Conservation (phyloP, 2,113 vertebrate genomes). For the Gnathonemus longibarbis region DNA sequence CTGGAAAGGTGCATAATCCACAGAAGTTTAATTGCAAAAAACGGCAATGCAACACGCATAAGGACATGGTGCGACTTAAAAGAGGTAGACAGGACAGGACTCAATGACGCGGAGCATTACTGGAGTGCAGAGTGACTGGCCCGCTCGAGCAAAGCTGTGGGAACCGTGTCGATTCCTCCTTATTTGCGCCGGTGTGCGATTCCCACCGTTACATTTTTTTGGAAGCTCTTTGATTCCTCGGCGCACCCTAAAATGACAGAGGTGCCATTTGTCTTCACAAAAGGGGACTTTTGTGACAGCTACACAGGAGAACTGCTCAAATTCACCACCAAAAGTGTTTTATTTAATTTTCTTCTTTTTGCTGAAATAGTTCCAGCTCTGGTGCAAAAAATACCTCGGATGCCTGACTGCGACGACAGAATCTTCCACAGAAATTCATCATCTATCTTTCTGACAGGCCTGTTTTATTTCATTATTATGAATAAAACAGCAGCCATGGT, state of each 20-base stretch:
- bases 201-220: not conserved
- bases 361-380: not conserved
- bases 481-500: not conserved
- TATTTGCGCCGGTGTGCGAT: not conserved
- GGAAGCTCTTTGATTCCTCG: not conserved
- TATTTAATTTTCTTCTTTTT: not conserved
- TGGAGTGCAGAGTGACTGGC: not conserved
- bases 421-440: not conserved
- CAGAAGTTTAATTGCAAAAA: not conserved
- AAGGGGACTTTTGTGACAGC: constrained; percentile 48
- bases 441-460: not conserved
- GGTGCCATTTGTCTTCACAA: constrained; percentile 51
- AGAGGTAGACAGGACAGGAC: not conserved
- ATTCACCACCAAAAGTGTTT: constrained; percentile 22
- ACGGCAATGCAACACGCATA: no score
- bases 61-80: not conserved
- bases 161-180: not conserved
- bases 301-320: constrained; percentile 37
- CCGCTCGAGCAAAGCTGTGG: not conserved
- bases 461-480: not conserved
- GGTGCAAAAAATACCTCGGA: not conserved
- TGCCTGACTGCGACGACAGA: not conserved
- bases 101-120: not conserved
- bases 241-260: not conserved
- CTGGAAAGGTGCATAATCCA: not conserved